phyloP scores from a whole-genome alignment of 30 jellyfish, hydroid and myxozoan genomes.

The Phacellophora camtschatica region DNA sequence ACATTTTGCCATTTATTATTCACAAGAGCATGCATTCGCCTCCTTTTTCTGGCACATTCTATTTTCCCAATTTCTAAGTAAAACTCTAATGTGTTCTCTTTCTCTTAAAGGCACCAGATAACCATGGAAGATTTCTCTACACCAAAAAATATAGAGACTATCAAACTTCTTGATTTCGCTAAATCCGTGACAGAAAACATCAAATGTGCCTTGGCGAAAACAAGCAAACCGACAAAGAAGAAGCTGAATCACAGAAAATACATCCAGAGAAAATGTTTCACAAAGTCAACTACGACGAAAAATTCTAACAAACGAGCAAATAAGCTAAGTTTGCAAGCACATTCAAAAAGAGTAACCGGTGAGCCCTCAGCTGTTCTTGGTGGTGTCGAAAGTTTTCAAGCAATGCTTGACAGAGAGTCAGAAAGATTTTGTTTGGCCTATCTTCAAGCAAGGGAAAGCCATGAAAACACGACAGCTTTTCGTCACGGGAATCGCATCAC shows the following conservation, averaged over 20 bases:
- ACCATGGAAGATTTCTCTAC: not conserved
- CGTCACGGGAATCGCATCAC: not conserved
- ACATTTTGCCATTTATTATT: too few species aligned
- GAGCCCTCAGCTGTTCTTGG: not conserved
- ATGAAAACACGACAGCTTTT: not conserved
- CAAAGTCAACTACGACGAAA: not conserved
- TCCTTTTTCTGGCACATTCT: too few species aligned
- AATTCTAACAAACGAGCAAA: not conserved
- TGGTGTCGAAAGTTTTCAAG: constrained; percentile 12
- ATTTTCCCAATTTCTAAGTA: too few species aligned
- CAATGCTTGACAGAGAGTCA: constrained; percentile 32
- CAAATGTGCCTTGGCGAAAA: constrained; percentile 31
- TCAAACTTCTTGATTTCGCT: constrained; percentile 23
- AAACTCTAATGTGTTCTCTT: too few species aligned
- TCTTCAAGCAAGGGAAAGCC: not conserved
- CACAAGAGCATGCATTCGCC: too few species aligned
- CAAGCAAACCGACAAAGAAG: constrained; percentile 24
- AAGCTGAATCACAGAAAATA: constrained; percentile 25
- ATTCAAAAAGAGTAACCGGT: not conserved
- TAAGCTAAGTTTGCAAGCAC: too few species aligned
- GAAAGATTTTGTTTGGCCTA: constrained; percentile 11
- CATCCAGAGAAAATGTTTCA: constrained; percentile 34
- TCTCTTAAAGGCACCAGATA: not conserved
- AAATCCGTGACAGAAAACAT: constrained; percentile 38
- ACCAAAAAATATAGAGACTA: constrained; percentile 5